Conservation (phyloP, 2,888 invertebrate species). For the Latrodectus hesperus region DNA sequence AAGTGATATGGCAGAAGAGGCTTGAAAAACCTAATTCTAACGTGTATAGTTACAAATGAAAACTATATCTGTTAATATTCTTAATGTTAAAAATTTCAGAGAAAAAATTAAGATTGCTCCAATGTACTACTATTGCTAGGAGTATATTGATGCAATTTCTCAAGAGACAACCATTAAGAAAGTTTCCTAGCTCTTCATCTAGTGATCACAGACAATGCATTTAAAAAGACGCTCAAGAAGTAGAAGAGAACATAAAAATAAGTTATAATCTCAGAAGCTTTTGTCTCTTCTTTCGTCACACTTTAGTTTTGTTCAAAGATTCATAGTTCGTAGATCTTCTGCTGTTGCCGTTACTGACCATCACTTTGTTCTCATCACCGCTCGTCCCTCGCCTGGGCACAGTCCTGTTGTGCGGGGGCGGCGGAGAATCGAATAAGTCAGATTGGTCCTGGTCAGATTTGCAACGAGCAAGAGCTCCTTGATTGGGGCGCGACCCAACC, state of each 20-base stretch:
- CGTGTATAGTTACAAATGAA: too few species aligned
- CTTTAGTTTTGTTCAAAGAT: slow-evolving; percentile 39
- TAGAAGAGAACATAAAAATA: not conserved
- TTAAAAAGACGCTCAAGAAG: not conserved
- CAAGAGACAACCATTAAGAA: too few species aligned
- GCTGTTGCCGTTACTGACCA: slow-evolving; percentile 49
- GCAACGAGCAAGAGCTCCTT: slow-evolving; percentile 70
- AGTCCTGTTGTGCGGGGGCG: slow-evolving; percentile 30
- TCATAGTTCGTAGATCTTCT: slow-evolving; percentile 64
- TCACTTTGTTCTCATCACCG: slow-evolving; percentile 4
- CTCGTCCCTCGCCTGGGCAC: slow-evolving; percentile 9
- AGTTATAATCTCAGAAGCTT: not conserved
- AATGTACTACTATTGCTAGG: too few species aligned
- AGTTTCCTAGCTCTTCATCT: not conserved
- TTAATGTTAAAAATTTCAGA: too few species aligned
- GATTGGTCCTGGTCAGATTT: slow-evolving; percentile 71
- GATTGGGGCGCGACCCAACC: slow-evolving; percentile 47
- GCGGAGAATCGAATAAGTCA: slow-evolving; percentile 67
- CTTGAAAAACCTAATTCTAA: too few species aligned
- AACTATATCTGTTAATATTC: too few species aligned
- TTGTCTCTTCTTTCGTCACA: slow-evolving; percentile 28
- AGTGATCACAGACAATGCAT: not conserved
- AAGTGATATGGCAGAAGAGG: too few species aligned
- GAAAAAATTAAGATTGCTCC: too few species aligned
- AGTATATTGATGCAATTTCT: too few species aligned